These are phyloP conservation scores for Trachurus trachurus DNA, from an alignment of 2,797 vertebrate species.

Conservation along the genomic window DNA sequence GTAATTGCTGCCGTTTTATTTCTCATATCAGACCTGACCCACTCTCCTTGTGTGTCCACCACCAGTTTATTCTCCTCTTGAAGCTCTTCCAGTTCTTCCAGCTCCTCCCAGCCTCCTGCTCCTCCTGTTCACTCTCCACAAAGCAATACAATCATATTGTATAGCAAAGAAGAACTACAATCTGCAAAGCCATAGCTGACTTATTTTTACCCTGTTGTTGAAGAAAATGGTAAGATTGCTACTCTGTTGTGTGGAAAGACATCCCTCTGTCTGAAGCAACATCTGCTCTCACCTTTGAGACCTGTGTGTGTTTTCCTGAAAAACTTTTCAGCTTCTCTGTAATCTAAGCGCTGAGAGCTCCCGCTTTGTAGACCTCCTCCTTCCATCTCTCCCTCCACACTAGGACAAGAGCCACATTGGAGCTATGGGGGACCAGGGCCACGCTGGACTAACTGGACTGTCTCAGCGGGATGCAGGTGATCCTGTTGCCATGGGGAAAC, in stretches of 20 bases:
- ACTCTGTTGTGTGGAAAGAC: conserved; percentile 24
- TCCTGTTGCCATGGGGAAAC: conserved; percentile 58
- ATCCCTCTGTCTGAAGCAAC: neutral
- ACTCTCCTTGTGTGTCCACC: neutral
- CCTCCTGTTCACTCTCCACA: neutral
- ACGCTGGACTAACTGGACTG: conserved; percentile 62
- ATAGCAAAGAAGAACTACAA: conserved; percentile 10
- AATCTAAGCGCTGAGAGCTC: conserved; percentile 6
- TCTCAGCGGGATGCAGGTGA: conserved; percentile 65
- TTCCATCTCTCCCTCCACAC: neutral
- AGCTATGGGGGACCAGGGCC: conserved; percentile 80
- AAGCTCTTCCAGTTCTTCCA: neutral
- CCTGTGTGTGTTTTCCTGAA: conserved; percentile 2
- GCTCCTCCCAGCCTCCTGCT: neutral
- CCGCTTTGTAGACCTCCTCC: conserved; percentile 4
- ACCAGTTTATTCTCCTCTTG: neutral
- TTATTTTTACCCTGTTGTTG: neutral
- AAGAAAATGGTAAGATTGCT: conserved; percentile 4
- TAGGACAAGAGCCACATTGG: conserved; percentile 24
- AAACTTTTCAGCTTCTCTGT: conserved; percentile 33
- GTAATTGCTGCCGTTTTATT: neutral
- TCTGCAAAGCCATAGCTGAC: neutral
- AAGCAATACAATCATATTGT: neutral
- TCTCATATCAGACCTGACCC: neutral
- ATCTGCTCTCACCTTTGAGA: neutral